These are phyloP conservation scores for Conomelus anceps DNA, from an alignment of 2,888 invertebrate species.

Conservation along the genomic window DNA sequence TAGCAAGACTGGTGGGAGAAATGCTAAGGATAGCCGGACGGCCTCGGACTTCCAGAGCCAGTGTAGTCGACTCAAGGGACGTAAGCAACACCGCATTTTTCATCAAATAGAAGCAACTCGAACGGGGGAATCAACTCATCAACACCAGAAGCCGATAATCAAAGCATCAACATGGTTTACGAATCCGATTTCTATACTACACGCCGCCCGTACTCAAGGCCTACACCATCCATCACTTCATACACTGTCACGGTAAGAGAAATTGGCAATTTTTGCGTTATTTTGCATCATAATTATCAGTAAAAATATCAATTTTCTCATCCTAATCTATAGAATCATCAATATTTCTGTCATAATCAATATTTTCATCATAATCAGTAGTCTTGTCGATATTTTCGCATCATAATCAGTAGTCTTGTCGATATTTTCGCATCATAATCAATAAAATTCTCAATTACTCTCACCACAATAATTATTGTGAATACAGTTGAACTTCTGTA, in stretches of 20 bases:
- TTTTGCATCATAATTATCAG: background rate
- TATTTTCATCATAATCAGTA: too few species aligned
- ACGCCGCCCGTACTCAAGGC: slow-evolving; percentile 74
- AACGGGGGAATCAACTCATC: too few species aligned
- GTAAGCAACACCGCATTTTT: too few species aligned
- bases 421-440: background rate
- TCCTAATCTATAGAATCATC: too few species aligned
- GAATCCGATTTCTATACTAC: slow-evolving; percentile 88
- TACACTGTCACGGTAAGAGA: slow-evolving; percentile 75
- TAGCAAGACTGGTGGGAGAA: background rate
- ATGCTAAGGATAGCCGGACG: background rate
- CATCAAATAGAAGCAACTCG: too few species aligned
- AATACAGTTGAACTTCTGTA: too few species aligned
- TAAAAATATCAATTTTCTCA: too few species aligned
- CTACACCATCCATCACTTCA: slow-evolving; percentile 54
- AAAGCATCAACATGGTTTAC: slow-evolving; percentile 87
- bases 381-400: too few species aligned
- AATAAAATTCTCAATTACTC: background rate
- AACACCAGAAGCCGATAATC: too few species aligned
- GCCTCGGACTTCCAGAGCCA: background rate
- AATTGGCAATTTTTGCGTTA: background rate
- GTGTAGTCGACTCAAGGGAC: background rate
- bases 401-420: too few species aligned
- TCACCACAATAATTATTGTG: too few species aligned
- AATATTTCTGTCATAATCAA: too few species aligned